Evolutionary conservation across 1,140 invertebrate genomes (phyloP), one percentile per base, ranked within the genome.

Genomic region (Eupeodes corollae): DNA sequence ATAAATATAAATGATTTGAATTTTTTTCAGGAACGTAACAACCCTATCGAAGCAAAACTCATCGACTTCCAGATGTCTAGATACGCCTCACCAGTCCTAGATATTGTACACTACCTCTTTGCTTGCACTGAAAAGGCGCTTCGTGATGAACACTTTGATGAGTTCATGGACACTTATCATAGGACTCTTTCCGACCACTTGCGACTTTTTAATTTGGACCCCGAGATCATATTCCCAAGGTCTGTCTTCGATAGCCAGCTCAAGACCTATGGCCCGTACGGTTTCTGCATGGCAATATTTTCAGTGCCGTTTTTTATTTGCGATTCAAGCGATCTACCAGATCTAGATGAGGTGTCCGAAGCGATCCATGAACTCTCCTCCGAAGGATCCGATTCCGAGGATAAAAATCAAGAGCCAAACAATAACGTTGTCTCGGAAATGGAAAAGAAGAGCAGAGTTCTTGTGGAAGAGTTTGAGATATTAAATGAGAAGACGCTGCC

Each of bases 21-120:
- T n/a, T 21, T n/a, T 42, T 44, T 43, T 39, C 16, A 48, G 41
- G 10, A 46, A 5, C 26, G 47, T n/a, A 14, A 47, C 10, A 10
- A n/a, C 40, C 49, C 56, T 14, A 34, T 53, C 5, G 58, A 63
- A 35, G 63, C 63, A 9, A 55, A 73, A 31, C 54, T 75, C 13
- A 60, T 75, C 6, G 75, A 76, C 43, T 75, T 75, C 46, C 74
- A 76, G 51, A 52, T 75, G 31, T 57, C 71, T 13, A 63, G 72
- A 45, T 69, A 65, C 41, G 54, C 59, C 0, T 63, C 69, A 21
- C 73, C 73, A 12, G 47, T 73, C 9, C 44, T 68, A 0, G 75
- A 76, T 53, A 13, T 76, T 9, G 57, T 71, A 10, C 71, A 72
- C 41, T 68, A 72, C 44, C 54, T 76, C 10, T 75, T 69, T 46